Base-by-base conservation (phyloP, 23 tunicate species). In the Halocynthia roretzi region DNA sequence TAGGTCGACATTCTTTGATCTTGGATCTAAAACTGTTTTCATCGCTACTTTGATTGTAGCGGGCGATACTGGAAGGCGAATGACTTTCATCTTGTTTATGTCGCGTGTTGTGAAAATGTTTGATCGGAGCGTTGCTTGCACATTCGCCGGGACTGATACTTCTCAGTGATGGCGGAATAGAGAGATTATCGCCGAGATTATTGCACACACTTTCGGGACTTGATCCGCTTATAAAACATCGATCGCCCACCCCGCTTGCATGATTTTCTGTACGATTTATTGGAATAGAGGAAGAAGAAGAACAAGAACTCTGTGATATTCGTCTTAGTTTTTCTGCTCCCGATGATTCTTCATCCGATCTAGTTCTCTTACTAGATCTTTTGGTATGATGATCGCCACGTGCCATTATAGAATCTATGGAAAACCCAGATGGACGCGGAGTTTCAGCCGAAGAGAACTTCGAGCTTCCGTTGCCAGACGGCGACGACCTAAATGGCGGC, bases 371-470 rank as follows among this genome's bases (percentile, higher is more conserved):
- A 21, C 31, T 17, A 52, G 55, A 15, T 20, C 54, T 9, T 23
- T 51, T 50, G 6, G 23, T 50, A 54, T 53, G 18, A 53, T 53
- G 64, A 8, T 54, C 56, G 0, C 56, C 56, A 10, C n/a, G 55
- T 10, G 64, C 78, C 55, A 74, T 74, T 11, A 74, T 22, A 22
- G 56, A n/a, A 8, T 53, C 78, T 2, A 74, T 74, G 31, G 78
- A 74, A 56, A 74, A 74, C 31, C 60, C 78, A 12, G 78, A 74
- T 12, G 78, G 31, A 54, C 23, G 12, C 19, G 78, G 5, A 74
- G 55, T 52, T 52, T 56, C 78, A 53, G 15, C 56, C 11, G 56
- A 71, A 71, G 10, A 44, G 11, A 71, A 10, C 31, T 74, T 74
- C 11, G 56, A 14, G 10, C 62, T 5, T 2, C 56, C 62, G 23